Conservation (phyloP, 2,113 vertebrate genomes). For the Caloenas nicobarica region DNA sequence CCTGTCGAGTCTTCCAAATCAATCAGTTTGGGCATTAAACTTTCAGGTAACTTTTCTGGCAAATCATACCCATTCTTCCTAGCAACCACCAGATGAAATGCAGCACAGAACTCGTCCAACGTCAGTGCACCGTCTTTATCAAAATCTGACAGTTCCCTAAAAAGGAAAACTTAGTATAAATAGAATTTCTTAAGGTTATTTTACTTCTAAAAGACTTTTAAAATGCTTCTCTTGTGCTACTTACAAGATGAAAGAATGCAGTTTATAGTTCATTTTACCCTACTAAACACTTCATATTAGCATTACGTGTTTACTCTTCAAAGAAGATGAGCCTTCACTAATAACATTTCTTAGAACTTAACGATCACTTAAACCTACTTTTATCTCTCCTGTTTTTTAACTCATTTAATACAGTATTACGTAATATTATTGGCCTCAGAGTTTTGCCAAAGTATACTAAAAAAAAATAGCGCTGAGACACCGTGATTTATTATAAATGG, state of each 20-base stretch:
- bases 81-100: constrained; percentile 97
- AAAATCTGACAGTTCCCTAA: constrained; percentile 98
- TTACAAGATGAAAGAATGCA: background rate
- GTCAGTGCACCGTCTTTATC: constrained; percentile 98
- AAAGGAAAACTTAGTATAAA: constrained; percentile 63
- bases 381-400: background rate
- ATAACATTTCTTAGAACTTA: background rate
- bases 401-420: background rate
- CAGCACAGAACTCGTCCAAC: constrained; percentile 97
- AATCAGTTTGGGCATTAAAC: constrained; percentile 98
- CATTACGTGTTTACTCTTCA: background rate
- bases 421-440: background rate
- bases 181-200: constrained; percentile 10
- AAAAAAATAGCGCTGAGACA: background rate
- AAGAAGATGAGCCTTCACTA: background rate
- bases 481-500: background rate
- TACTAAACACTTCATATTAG: background rate
- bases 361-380: background rate
- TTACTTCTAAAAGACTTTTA: background rate
- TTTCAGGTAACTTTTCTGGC: constrained; percentile 97
- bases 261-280: background rate
- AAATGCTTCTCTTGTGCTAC: background rate
- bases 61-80: constrained; percentile 98
- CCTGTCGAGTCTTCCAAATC: constrained; percentile 97
- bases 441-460: background rate